Base-by-base conservation (phyloP, 37 sponge, comb jelly and placozoan genomes). In the Oscarella lobularis region DNA sequence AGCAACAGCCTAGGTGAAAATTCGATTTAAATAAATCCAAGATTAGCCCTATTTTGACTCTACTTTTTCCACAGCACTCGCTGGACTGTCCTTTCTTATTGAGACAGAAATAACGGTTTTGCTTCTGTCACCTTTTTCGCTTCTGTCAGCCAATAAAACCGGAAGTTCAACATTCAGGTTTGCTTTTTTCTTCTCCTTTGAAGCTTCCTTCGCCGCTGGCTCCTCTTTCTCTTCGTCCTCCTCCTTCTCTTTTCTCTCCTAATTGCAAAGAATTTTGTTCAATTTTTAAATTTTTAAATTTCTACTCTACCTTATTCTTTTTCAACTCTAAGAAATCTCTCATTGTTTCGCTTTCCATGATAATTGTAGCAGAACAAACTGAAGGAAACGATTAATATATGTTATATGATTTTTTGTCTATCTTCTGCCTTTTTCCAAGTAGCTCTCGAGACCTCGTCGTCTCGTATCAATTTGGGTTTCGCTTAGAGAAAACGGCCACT, bases 401-500 rank as follows among this genome's bases (percentile, higher is more conserved):
- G 79, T 37, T 73, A 35, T 38, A 76, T 55, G 20, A 80, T 35
- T 78, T 80, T 67, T 33, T 67, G 9, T 4, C 39, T 68, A 33
- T 38, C 37, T n/a, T 73, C 55, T n/a, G 85, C 94, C 89, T 85
- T 92, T 86, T n/a, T 88, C 90, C 39, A 98, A 27, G 70, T 83
- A 98, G 27, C 90, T 83, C 76, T 98, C 95, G 33, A 98, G 82
- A 0, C 84, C 79, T 30, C 90, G 73, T 33, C 96, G 69, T 66
- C 99, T 68, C n/a, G 77, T 72, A 41, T 98, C 99, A 20, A 94
- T 66, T 36, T 88, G 89, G 33, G 87, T 72, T 65, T 88, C 95
- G 74, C 66, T 84, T 5, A 98, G 81, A 36, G 80, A 73, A 41
- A 94, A 89, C 20, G 95, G 99, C 88, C 95, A 85, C 66, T 94